Evolutionary conservation across 2,888 invertebrate species (phyloP), one percentile per base, ranked within the genome.

Genomic region (Melinopterus prodromus): DNA sequence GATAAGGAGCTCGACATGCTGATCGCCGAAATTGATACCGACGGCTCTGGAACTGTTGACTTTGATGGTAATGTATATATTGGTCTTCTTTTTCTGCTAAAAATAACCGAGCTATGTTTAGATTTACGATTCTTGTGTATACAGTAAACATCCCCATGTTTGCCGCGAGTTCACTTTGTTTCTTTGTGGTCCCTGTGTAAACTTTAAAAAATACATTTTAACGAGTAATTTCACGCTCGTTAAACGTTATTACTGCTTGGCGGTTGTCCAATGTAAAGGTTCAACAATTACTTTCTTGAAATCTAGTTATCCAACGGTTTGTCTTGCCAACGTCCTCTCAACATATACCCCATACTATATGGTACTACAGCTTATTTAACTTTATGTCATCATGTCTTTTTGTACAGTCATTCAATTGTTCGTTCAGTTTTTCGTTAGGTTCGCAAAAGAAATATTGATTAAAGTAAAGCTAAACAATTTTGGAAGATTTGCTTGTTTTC

Each of bases 21-120:
- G 95, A 99, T 99, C 90, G 96, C 97, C 88, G 99, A 99, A 92
- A 98, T 99, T 87, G 99, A 99, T 90, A 97, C 98, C 75, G 99
- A 99, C 90, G 98, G 98, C 87, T 98, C 98, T 86, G 99, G 99
- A 87, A 99, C 99, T 83, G 99, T 99, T 86, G 99, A 99, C 91
- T 99, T 99, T 90, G 98, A 99, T 92, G 98, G 98, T 98, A 90
- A 90, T 74, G 90, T 87, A 37, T 74, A 74, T 74, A 74, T 16
- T 53, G 53, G 53, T 12, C 9, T 15, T 2, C 35, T 71, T 16
- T 71, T 71, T 37, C 14, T 70, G 15, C 74, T 70, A 16, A 9
- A 76, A 79, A 80, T 79, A 79, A 74, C 74, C 16, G 74, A 71
- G 26, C 80, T 80, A 80, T 80, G 79, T 78, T 76, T 80, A 80